These are phyloP conservation scores for Salpingus planirostris DNA, from an alignment of 2,888 invertebrate species.

Conservation along the genomic window DNA sequence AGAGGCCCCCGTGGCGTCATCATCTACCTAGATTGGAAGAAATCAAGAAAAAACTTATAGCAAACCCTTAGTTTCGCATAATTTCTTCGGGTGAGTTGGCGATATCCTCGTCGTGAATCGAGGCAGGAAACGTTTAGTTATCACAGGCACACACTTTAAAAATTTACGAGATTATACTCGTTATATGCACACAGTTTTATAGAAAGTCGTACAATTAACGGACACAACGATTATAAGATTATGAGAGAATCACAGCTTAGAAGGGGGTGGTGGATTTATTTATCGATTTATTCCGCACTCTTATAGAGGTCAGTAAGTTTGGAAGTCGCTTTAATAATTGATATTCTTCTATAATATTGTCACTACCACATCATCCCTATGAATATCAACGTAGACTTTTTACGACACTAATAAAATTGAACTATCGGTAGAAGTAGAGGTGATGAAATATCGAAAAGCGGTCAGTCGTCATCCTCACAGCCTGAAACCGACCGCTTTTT, in stretches of 20 bases:
- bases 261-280: too few species aligned
- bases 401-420: conserved; percentile 15
- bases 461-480: conserved; percentile 9
- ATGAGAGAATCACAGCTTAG: conserved; percentile 18
- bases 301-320: too few species aligned
- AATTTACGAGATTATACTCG: too few species aligned
- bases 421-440: too few species aligned
- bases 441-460: conserved; percentile 14
- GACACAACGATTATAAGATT: too few species aligned
- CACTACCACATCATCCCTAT: conserved; percentile 15
- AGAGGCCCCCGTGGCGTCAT: conserved; percentile 31
- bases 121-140: conserved; percentile 17
- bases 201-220: too few species aligned
- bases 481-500: conserved; percentile 10
- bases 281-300: too few species aligned
- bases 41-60: conserved; percentile 23
- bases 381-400: conserved; percentile 14
- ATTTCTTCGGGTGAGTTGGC: too few species aligned
- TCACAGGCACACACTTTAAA: conserved; percentile 6
- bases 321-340: too few species aligned
- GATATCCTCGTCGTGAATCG: conserved; percentile 17
- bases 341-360: too few species aligned
- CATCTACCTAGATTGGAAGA: conserved; percentile 29
- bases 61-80: conserved; percentile 26
- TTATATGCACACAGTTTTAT: too few species aligned